Conservation (phyloP, 2,113 vertebrate species). For the Cercocebus atys region DNA sequence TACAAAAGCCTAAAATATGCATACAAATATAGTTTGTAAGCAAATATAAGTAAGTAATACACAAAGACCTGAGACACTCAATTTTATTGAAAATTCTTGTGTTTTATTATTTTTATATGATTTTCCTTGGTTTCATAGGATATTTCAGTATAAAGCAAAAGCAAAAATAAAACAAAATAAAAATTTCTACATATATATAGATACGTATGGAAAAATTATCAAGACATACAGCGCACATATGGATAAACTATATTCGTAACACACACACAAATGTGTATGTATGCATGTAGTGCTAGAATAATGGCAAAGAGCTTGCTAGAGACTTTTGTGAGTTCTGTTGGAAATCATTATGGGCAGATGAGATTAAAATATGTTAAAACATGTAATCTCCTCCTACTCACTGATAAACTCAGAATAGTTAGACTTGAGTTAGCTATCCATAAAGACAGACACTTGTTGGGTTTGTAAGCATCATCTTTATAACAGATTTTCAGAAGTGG, state of each 20-base stretch:
- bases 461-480: background rate
- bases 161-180: conserved; percentile 6
- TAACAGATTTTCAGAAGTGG: background rate
- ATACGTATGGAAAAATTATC: background rate
- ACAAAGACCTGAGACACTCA: background rate
- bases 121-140: conserved; percentile 12
- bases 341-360: background rate
- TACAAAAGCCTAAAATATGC: background rate
- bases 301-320: background rate
- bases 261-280: background rate
- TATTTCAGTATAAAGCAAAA: conserved; percentile 19
- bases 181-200: background rate
- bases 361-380: background rate
- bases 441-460: background rate
- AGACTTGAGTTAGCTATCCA: background rate
- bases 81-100: background rate
- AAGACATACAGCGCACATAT: background rate
- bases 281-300: background rate
- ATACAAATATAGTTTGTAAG: background rate
- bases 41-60: background rate
- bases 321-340: background rate
- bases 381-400: background rate
- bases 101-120: background rate
- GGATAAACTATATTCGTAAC: background rate
- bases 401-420: background rate